These are phyloP conservation scores for Agapornis roseicollis DNA, from an alignment of 2,113 vertebrate species.

Conservation along the genomic window DNA sequence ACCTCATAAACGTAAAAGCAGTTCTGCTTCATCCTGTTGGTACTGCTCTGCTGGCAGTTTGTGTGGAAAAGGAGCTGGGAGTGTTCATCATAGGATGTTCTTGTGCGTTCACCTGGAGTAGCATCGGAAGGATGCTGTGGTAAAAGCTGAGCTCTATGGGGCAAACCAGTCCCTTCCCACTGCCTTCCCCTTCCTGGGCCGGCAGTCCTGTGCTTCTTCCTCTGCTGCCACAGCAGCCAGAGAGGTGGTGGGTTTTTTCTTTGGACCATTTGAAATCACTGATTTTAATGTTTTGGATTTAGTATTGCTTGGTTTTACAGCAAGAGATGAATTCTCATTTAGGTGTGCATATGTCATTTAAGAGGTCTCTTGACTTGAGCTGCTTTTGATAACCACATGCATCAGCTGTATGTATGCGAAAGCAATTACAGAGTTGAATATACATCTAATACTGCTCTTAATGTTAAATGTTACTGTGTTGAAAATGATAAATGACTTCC, in stretches of 20 bases:
- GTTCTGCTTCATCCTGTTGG: not conserved
- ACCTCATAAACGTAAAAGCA: not conserved
- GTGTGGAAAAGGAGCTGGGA: not conserved
- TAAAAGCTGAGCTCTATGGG: not conserved
- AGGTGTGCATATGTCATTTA: conserved; percentile 18
- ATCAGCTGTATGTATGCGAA: not conserved
- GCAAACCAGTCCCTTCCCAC: not conserved
- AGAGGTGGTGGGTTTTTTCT: not conserved
- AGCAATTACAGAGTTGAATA: conserved; percentile 13
- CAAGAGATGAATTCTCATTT: conserved; percentile 12
- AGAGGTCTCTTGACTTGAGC: not conserved
- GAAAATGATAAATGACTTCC: conserved; percentile 8
- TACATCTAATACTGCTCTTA: conserved; percentile 6
- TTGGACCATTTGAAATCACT: not conserved
- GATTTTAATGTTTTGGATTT: conserved; percentile 6
- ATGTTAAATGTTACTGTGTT: conserved; percentile 4
- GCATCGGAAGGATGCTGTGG: accelerated
- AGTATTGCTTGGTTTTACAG: not conserved
- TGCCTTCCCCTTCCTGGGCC: too few relatives aligned
- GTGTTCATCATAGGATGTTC: accelerated
- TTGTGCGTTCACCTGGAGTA: accelerated
- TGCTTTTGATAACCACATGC: not conserved
- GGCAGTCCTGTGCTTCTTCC: accelerated
- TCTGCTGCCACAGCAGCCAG: not conserved
- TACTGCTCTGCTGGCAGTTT: not conserved